A percentile compares a stretch with the other conserved stretches of the same genome.
These are phyloP conservation scores for Parnassius apollo DNA, from an alignment of 2,888 invertebrate species.

Conservation along the genomic window DNA sequence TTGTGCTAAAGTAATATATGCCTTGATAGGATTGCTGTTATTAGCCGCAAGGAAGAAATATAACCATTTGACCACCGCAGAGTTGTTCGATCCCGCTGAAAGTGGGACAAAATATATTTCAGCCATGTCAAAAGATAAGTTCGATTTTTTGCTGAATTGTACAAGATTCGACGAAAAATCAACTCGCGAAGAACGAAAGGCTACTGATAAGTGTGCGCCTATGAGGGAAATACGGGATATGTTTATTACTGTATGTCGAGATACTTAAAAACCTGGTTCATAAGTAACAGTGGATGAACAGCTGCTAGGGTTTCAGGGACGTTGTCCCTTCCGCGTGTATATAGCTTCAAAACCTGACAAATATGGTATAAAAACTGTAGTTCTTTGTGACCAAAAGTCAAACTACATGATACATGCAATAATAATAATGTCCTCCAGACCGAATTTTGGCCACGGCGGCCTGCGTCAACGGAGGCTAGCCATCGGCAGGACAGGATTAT, in stretches of 20 bases:
- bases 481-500: too few relatives aligned
- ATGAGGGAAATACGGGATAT: not conserved
- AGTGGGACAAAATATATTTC: not conserved
- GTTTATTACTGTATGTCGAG: not conserved
- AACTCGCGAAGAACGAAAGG: not conserved
- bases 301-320: not conserved
- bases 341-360: too few relatives aligned
- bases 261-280: not conserved
- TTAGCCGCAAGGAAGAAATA: not conserved
- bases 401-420: too few relatives aligned
- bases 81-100: not conserved
- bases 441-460: too few relatives aligned
- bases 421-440: too few relatives aligned
- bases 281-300: not conserved
- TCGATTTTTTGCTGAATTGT: not conserved
- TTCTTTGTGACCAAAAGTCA: too few relatives aligned
- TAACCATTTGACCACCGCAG: not conserved
- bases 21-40: too few relatives aligned
- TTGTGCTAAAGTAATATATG: too few relatives aligned
- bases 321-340: too few relatives aligned
- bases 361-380: too few relatives aligned
- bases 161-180: not conserved
- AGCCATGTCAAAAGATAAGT: not conserved
- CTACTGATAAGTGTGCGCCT: not conserved
- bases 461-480: too few relatives aligned